phyloP scores from a whole-genome alignment of 2,797 vertebrate species.

The Sebastes baramenuke region DNA sequence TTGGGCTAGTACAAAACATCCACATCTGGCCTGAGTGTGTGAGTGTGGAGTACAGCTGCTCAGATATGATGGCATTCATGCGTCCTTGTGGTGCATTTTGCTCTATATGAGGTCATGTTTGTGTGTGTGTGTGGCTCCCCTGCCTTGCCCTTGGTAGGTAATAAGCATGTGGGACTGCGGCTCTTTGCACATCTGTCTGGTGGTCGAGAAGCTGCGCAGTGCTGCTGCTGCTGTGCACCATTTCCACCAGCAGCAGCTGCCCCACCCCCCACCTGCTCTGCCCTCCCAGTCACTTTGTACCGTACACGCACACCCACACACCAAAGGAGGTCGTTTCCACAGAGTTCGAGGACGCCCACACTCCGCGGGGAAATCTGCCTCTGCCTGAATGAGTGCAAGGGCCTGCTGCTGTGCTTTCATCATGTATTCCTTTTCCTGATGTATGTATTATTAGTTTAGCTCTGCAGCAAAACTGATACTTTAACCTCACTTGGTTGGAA shows the following conservation, averaged over 20 bases:
- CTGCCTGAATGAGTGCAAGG: slow-evolving; percentile 55
- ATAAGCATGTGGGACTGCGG: slow-evolving; percentile 64
- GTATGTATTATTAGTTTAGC: slow-evolving; percentile 1
- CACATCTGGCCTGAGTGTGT: slow-evolving; percentile 34
- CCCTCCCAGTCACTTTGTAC: slow-evolving; percentile 36
- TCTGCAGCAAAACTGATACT: not conserved
- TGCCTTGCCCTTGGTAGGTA: slow-evolving; percentile 57
- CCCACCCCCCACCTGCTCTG: slow-evolving; percentile 67
- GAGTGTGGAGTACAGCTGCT: slow-evolving; percentile 5
- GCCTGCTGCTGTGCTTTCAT: slow-evolving; percentile 60
- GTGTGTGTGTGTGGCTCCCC: slow-evolving; percentile 16
- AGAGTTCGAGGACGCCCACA: slow-evolving; percentile 56
- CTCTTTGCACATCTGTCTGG: slow-evolving; percentile 70
- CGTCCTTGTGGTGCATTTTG: slow-evolving; percentile 60
- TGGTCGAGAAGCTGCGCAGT: slow-evolving; percentile 48
- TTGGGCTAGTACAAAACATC: not conserved
- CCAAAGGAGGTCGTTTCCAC: slow-evolving; percentile 58
- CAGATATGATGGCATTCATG: slow-evolving; percentile 35
- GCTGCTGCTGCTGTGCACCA: slow-evolving; percentile 60
- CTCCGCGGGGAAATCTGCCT: slow-evolving; percentile 73
- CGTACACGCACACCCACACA: not conserved
- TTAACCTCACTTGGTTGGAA: not conserved
- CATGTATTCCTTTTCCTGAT: slow-evolving; percentile 14
- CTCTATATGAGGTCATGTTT: slow-evolving; percentile 52
- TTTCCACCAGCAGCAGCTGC: slow-evolving; percentile 46